Base-by-base conservation (phyloP, 1,140 invertebrate genomes). In the Hyles vespertilio region DNA sequence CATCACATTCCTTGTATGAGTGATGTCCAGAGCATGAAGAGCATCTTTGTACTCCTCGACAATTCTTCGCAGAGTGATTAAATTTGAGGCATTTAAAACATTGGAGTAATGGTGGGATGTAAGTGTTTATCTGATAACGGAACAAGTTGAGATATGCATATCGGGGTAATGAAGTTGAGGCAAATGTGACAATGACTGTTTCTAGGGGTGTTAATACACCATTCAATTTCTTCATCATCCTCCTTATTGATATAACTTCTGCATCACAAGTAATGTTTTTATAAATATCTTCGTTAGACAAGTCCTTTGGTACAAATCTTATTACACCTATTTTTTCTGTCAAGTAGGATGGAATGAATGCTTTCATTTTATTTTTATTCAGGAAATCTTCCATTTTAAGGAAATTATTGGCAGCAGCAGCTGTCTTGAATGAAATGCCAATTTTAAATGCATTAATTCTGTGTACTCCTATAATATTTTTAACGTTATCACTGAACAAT, bases 31-130 rank as follows among this genome's bases (percentile, higher is more conserved):
- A 5, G 10, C 46, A 47, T 22, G 46, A 47, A 8, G 46, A 47
- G 6, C 46, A 47, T 5, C 8, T 40, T 43, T 51, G 47, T 8
- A n/a, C 12, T 3, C 56, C 43, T 46, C 51, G 43, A 10, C 32
- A 67, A 32, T 51, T 12, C 40, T 63, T 68, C 3, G 52, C 58
- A 4, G 56, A 58, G 10, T 63, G 58, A 33, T 60, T 67, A n/a
- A 61, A 67, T 58, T 63, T 63, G 0, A 67, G n/a, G 45, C 58
- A 68, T 53, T 58, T 59, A 40, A 47, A 67, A 51, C 59, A 67
- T 49, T 67, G 65, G 10, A 63, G 12, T 3, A 63, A 4, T 22
- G 64, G 64, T 49, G 64, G 56, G 11, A 61, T 56, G 11, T 66
- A 66, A 4, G 34, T 7, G 32, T 63, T 49, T 3, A 58, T 45